A percentile compares a stretch with the other conserved stretches of the same genome.
Evolutionary conservation across 2,888 invertebrate genomes (phyloP).

Genomic region (Harmothoe impar): DNA sequence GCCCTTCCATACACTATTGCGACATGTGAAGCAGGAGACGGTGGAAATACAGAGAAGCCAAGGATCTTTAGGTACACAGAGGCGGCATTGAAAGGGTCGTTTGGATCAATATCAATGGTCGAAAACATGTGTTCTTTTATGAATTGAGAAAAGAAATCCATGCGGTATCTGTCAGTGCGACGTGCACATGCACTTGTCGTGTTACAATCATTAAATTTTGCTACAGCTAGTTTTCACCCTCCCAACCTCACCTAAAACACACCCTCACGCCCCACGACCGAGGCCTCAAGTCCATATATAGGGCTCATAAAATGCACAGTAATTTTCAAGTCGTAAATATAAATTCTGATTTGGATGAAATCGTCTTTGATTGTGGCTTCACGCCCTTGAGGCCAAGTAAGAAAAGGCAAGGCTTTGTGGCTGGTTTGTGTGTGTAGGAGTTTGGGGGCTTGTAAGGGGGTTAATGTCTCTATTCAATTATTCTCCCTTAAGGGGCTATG

Average conservation of each 20-base stretch:
- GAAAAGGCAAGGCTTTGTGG: neutral
- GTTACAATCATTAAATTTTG: slow-evolving; percentile 31
- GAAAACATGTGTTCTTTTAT: neutral
- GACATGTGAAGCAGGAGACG: neutral
- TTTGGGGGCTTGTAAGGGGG: neutral
- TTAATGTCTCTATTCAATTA: slow-evolving; percentile 10
- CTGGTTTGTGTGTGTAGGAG: neutral
- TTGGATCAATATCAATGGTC: neutral
- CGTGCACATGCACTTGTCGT: neutral
- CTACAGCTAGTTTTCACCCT: neutral
- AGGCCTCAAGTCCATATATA: neutral
- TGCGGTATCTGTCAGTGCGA: neutral
- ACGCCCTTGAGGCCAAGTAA: neutral
- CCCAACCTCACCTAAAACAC: neutral
- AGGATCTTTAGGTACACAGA: neutral
- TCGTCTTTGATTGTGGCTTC: slow-evolving; percentile 16
- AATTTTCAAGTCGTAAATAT: neutral
- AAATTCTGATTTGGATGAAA: neutral
- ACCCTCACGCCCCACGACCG: neutral
- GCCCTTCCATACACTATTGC: neutral
- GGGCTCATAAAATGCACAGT: neutral
- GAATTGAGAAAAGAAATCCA: neutral
- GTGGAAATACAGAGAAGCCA: neutral
- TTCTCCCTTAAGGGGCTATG: neutral
- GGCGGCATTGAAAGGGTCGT: slow-evolving; percentile 10